Base-by-base conservation (phyloP, 2,113 vertebrate genomes). In the Alligator sinensis region DNA sequence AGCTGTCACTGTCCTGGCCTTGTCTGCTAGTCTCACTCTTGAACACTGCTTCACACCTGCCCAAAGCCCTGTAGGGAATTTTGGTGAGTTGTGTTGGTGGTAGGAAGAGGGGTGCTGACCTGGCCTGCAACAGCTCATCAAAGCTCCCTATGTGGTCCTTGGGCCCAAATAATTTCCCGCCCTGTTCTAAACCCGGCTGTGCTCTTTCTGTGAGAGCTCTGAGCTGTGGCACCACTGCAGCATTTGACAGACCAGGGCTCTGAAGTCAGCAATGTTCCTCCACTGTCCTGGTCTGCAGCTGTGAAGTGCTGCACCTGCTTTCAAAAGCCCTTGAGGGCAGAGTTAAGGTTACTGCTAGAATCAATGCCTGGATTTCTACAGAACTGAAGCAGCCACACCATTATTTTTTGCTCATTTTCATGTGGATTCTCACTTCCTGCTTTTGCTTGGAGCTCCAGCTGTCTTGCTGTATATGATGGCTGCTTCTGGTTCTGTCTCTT, bases 1-100 rank as follows among this genome's bases (percentile, higher is more conserved):
- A 14, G 27, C 18, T 4, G 1, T 5, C 1, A 55, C 5, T 24
- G 5, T 55, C 11, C 7, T 4, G 28, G 19, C 21, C 57, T 24
- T 27, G 12, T 17, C 19, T 13, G n/a, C 57, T 28, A 17, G n/a
- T 5, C 30, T 21, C 55, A 34, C 28, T 19, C 6, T 55, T 22
- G 57, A 11, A 59, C 4, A 11, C 25, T 66, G 12, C 27, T 11
- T 21, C 11, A 8, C 28, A 10, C 6, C 27, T 14, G 27, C 63
- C n/a, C 34, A 28, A 14, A 66, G 63, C 4, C 63, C 5, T 6
- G 27, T 24, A 5, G 4, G 16, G 4, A 28, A 28, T 28, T 5
- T 28, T 28, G 27, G 13, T 22, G 60, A 21, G 60, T 22, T 61
- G 59, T 18, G 12, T 28, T 28, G 27, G 63, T 28, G n/a, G 24